A percentile compares a stretch with the other conserved stretches of the same genome.
Evolutionary conservation across 2,888 invertebrate species (phyloP).

Genomic region (Brachyopa scutellaris): DNA sequence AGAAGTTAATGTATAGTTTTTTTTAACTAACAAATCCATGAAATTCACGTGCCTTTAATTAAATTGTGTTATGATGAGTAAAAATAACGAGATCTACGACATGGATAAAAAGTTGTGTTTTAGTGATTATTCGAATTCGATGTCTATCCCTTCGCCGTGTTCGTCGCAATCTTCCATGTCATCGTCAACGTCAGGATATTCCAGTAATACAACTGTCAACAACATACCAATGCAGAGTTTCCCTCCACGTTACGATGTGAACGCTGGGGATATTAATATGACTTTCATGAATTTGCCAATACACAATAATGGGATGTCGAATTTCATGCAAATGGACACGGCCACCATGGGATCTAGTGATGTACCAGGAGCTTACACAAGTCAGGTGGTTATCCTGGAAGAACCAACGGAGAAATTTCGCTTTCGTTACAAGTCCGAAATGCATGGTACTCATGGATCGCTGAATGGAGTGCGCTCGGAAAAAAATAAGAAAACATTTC

Average conservation of each 20-base stretch:
- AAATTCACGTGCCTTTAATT: conserved; percentile 49
- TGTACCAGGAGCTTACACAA: conserved; percentile 70
- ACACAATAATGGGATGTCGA: neutral
- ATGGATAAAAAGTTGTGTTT: conserved; percentile 54
- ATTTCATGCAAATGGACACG: conserved; percentile 4
- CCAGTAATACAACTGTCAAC: neutral
- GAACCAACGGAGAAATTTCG: conserved; percentile 91
- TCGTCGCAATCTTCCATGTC: conserved; percentile 59
- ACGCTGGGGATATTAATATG: conserved; percentile 29
- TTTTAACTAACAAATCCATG: neutral
- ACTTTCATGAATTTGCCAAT: neutral
- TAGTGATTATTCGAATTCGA: conserved; percentile 41
- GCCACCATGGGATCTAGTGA: neutral
- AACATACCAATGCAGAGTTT: conserved; percentile 4
- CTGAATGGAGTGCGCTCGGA: conserved; percentile 86
- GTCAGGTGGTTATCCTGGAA: conserved; percentile 86
- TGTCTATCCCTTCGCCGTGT: conserved; percentile 48
- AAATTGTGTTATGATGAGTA: no score
- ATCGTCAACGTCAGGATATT: conserved; percentile 52
- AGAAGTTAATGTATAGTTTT: neutral
- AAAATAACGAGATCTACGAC: conserved; percentile 65
- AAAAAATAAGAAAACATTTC: conserved; percentile 86
- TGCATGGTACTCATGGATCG: conserved; percentile 93
- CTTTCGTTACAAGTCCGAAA: conserved; percentile 93
- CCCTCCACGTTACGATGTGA: conserved; percentile 20